These are phyloP conservation scores for Drepana falcataria DNA, from an alignment of 2,888 invertebrate genomes.

Conservation along the genomic window DNA sequence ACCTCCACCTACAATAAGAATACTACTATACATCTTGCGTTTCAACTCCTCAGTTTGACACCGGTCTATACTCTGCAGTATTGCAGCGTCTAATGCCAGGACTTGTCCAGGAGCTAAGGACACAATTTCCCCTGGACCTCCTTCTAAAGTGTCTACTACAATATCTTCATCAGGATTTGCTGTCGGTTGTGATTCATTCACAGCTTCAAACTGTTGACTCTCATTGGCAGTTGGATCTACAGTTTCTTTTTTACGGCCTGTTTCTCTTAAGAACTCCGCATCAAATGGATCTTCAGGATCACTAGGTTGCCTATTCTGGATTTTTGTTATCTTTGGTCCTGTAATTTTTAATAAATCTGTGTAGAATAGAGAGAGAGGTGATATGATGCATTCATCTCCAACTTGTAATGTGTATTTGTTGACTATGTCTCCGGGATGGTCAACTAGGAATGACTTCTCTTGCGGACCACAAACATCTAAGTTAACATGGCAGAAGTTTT, in stretches of 20 bases:
- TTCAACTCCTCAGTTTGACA: slow-evolving; percentile 93
- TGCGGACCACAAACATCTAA: slow-evolving; percentile 93
- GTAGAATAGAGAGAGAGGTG: slow-evolving; percentile 92
- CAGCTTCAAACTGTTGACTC: slow-evolving; percentile 68
- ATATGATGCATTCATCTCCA: slow-evolving; percentile 95
- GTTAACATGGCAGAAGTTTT: slow-evolving; percentile 94
- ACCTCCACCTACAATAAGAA: slow-evolving; percentile 94
- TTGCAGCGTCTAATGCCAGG: slow-evolving; percentile 92
- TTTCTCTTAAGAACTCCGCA: slow-evolving; percentile 93
- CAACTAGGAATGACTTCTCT: slow-evolving; percentile 87
- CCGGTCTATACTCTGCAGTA: slow-evolving; percentile 93
- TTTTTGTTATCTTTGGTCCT: slow-evolving; percentile 84
- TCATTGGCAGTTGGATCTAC: slow-evolving; percentile 62
- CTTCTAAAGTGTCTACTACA: slow-evolving; percentile 82
- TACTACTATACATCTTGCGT: slow-evolving; percentile 95
- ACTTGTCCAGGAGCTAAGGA: slow-evolving; percentile 87
- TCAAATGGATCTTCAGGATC: slow-evolving; percentile 97
- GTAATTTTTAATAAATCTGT: slow-evolving; percentile 93
- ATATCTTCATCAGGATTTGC: slow-evolving; percentile 83
- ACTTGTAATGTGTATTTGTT: slow-evolving; percentile 87
- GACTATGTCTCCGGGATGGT: slow-evolving; percentile 83
- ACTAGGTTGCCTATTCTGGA: slow-evolving; percentile 83
- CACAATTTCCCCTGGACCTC: slow-evolving; percentile 81
- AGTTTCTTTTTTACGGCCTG: slow-evolving; percentile 80
- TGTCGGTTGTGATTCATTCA: slow-evolving; percentile 69